Conservation (phyloP, 2,888 invertebrate species). For the Aleiodes leptofemur region DNA sequence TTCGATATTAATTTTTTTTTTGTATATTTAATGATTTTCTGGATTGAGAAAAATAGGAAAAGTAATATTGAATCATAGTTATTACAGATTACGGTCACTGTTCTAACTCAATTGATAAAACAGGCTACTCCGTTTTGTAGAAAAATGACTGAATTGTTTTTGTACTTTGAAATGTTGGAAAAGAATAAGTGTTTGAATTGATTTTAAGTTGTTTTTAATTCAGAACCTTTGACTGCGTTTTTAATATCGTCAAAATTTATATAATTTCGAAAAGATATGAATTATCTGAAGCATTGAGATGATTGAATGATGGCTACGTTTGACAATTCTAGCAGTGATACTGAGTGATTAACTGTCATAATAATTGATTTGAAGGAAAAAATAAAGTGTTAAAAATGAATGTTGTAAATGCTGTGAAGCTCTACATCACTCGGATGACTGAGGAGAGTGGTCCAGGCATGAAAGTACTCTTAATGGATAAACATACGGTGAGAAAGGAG, state of each 20-base stretch:
- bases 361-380: constrained; percentile 41
- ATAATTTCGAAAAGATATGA: background rate
- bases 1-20: background rate
- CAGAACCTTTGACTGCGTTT: too few species aligned
- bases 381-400: constrained; percentile 83
- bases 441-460: constrained; percentile 98
- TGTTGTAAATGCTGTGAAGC: constrained; percentile 92
- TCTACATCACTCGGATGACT: constrained; percentile 98
- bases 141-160: too few species aligned
- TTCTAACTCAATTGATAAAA: too few species aligned
- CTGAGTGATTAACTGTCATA: background rate
- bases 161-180: too few species aligned
- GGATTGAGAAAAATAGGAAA: too few species aligned
- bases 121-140: too few species aligned
- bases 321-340: too few species aligned
- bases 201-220: too few species aligned
- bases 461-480: constrained; percentile 99
- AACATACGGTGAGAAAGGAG: constrained; percentile 87
- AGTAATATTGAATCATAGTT: too few species aligned
- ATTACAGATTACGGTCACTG: too few species aligned
- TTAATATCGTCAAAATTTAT: background rate
- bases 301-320: too few species aligned
- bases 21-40: constrained; percentile 4
- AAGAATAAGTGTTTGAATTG: too few species aligned
- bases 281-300: background rate